A percentile compares a stretch with the other conserved stretches of the same genome.
Evolutionary conservation across 2,113 vertebrate species (phyloP).

Genomic region (Silurus glanis): DNA sequence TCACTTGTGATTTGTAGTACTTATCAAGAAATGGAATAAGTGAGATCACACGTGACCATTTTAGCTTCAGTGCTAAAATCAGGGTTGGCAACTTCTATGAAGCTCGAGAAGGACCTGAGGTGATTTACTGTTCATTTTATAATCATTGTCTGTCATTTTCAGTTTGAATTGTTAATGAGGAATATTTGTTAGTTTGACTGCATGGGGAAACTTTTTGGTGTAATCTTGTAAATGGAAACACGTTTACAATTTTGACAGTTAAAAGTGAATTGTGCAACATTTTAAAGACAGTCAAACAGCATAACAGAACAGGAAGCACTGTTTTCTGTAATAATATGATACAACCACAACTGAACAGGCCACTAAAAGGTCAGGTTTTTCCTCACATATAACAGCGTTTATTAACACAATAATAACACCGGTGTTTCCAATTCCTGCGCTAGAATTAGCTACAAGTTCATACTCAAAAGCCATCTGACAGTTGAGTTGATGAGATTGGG

Average conservation of each 20-base stretch:
- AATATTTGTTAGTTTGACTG: neutral
- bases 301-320: constrained; percentile 29
- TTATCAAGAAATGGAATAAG: constrained; percentile 92
- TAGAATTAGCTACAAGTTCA: no score
- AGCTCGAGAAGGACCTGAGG: constrained; percentile 94
- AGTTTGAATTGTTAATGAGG: constrained; percentile 6
- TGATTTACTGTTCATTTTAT: constrained; percentile 53
- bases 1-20: constrained; percentile 73
- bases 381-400: neutral
- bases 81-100: constrained; percentile 97
- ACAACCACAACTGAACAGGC: neutral
- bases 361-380: neutral
- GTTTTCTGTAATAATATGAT: constrained; percentile 32
- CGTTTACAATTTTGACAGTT: constrained; percentile 19
- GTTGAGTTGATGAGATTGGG: neutral
- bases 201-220: neutral
- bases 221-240: constrained; percentile 7
- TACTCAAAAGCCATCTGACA: neutral
- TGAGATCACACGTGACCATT: constrained; percentile 94
- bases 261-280: constrained; percentile 34
- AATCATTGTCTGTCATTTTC: neutral
- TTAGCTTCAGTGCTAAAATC: constrained; percentile 98
- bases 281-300: constrained; percentile 4
- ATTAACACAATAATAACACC: neutral
- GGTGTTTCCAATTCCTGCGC: neutral